These are phyloP conservation scores for Nylanderia fulva DNA, from an alignment of 1,140 invertebrate genomes.

Conservation along the genomic window DNA sequence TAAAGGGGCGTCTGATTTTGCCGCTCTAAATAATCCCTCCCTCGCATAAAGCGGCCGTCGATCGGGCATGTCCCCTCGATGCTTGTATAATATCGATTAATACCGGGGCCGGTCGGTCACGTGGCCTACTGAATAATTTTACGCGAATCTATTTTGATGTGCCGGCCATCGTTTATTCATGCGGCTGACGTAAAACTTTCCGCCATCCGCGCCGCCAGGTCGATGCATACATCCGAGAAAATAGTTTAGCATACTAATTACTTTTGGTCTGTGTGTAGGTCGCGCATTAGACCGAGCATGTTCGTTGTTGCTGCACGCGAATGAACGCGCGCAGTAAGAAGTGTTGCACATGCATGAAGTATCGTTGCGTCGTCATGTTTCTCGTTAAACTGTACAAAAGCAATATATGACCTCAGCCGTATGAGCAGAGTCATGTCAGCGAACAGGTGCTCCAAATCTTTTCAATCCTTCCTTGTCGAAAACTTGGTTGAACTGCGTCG, in stretches of 20 bases:
- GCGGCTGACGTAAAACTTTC: conserved; percentile 61
- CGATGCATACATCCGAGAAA: conserved; percentile 43
- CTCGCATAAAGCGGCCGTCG: conserved; percentile 23
- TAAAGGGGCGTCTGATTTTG: conserved; percentile 30
- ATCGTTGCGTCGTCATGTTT: conserved; percentile 20
- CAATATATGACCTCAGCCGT: neutral
- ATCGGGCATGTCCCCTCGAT: conserved; percentile 41
- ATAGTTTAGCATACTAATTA: conserved; percentile 61
- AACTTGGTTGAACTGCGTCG: neutral
- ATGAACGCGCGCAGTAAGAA: conserved; percentile 26
- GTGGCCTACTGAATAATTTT: conserved; percentile 58
- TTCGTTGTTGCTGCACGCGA: conserved; percentile 4
- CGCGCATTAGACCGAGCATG: conserved; percentile 24
- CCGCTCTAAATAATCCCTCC: conserved; percentile 49
- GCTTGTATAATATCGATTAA: conserved; percentile 54
- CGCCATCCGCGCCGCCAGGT: conserved; percentile 35
- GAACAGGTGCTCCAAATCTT: neutral
- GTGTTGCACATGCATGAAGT: conserved; percentile 26
- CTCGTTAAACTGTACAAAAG: neutral
- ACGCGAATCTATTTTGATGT: conserved; percentile 59
- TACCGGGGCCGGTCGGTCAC: conserved; percentile 34
- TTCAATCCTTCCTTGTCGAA: neutral
- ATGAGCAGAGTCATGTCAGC: neutral
- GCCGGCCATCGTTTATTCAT: conserved; percentile 56
- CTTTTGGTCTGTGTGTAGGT: conserved; percentile 39